Conservation (phyloP, 2,888 invertebrate species). For the Diogma glabrata region DNA sequence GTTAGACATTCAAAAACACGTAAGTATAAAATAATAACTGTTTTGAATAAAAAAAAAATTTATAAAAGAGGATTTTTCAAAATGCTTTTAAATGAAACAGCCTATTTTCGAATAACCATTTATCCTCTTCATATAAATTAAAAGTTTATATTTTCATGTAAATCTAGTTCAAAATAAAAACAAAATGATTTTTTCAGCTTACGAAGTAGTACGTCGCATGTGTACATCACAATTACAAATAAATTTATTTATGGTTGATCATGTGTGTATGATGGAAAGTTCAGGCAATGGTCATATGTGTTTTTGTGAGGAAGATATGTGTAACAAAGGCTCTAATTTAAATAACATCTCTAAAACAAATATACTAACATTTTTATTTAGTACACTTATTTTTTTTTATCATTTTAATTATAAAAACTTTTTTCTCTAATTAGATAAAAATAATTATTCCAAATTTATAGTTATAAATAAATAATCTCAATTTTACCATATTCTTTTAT, state of each 20-base stretch:
- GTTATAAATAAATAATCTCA: no score
- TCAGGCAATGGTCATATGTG: conserved; percentile 97
- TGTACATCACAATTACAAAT: conserved; percentile 90
- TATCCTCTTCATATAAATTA: no score
- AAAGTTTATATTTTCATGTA: no score
- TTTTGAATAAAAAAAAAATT: background rate
- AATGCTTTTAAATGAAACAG: no score
- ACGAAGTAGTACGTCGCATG: conserved; percentile 82
- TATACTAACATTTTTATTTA: conserved; percentile 5
- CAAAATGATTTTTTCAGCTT: conserved; percentile 48
- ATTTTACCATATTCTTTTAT: no score
- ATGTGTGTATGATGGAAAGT: conserved; percentile 98
- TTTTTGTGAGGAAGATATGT: conserved; percentile 96
- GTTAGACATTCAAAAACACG: conserved; percentile 82
- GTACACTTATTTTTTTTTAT: conserved; percentile 1
- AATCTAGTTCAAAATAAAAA: background rate
- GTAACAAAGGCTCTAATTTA: conserved; percentile 47
- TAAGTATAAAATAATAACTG: conserved; percentile 52
- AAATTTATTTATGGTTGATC: conserved; percentile 94
- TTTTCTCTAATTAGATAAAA: conserved; percentile 6
- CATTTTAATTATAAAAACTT: conserved; percentile 5
- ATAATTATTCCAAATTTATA: no score
- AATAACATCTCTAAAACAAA: conserved; percentile 3
- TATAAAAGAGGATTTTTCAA: no score
- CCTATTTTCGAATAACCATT: no score